Evolutionary conservation across 2,113 vertebrate species (phyloP).

Genomic region (Lucifuga dentata): DNA sequence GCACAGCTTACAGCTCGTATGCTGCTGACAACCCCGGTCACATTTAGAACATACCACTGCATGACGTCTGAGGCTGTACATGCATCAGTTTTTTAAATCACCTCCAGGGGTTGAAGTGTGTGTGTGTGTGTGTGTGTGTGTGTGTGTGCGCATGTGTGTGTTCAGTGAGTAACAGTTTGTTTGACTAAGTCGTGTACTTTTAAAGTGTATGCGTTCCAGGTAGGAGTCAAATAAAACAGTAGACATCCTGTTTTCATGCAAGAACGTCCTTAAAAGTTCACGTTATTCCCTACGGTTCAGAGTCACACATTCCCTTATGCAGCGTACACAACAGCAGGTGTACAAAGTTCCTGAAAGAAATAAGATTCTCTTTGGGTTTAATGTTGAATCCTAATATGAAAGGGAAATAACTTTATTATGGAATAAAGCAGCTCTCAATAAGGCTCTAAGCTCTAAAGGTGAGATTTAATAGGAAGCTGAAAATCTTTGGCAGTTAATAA

Average conservation of each 20-base stretch:
- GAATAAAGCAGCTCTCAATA: background rate
- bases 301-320: background rate
- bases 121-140: conserved; percentile 4
- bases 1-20: conserved; percentile 35
- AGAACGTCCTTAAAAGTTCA: background rate
- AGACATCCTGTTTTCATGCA: conserved; percentile 29
- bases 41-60: conserved; percentile 49
- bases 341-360: background rate
- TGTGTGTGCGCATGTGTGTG: conserved; percentile 14
- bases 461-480: background rate
- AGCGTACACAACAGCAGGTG: conserved; percentile 15
- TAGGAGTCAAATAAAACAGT: conserved; percentile 10
- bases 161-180: background rate
- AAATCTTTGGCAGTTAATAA: background rate
- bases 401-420: background rate
- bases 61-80: conserved; percentile 31
- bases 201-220: conserved; percentile 6
- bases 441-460: background rate
- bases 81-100: conserved; percentile 21
- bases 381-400: background rate
- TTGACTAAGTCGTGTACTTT: conserved; percentile 1
- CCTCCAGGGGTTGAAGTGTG: conserved; percentile 14
- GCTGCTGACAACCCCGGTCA: conserved; percentile 16
- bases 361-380: background rate
- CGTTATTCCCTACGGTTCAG: background rate